Evolutionary conservation across 2,113 vertebrate species (phyloP).

Genomic region (Arizona elegans): DNA sequence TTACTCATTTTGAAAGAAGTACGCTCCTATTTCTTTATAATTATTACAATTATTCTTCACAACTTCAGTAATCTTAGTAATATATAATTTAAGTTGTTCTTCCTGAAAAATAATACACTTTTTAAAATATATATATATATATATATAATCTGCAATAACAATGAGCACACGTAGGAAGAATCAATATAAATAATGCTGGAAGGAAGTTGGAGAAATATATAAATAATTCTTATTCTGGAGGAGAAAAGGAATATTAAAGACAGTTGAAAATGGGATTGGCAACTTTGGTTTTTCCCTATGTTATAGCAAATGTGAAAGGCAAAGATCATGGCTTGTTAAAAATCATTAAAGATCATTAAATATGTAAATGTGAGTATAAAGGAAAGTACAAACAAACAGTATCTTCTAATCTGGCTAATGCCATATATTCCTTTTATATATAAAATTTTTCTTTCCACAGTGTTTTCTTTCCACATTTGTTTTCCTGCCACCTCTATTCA

Average conservation of each 20-base stretch:
- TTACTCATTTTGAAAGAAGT: conserved; percentile 44
- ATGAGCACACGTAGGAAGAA: not conserved
- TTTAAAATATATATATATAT: no score
- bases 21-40: conserved; percentile 18
- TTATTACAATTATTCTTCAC: conserved; percentile 33
- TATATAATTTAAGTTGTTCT: conserved; percentile 31
- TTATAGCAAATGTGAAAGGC: not conserved
- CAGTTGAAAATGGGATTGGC: not conserved
- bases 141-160: not conserved
- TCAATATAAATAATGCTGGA: not conserved
- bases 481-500: not conserved
- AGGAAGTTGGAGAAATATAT: not conserved
- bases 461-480: not conserved
- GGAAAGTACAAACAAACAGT: not conserved
- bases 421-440: not conserved
- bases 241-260: not conserved
- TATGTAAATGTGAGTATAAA: not conserved
- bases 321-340: not conserved
- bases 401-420: not conserved
- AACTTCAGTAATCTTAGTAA: conserved; percentile 19
- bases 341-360: not conserved
- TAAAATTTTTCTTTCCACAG: not conserved
- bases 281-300: not conserved
- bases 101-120: conserved; percentile 33
- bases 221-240: not conserved